Percentiles rank a stretch among this genome's conserved stretches.
Evolutionary conservation across 2,113 vertebrate species (phyloP).

Genomic region (Panthera uncia): DNA sequence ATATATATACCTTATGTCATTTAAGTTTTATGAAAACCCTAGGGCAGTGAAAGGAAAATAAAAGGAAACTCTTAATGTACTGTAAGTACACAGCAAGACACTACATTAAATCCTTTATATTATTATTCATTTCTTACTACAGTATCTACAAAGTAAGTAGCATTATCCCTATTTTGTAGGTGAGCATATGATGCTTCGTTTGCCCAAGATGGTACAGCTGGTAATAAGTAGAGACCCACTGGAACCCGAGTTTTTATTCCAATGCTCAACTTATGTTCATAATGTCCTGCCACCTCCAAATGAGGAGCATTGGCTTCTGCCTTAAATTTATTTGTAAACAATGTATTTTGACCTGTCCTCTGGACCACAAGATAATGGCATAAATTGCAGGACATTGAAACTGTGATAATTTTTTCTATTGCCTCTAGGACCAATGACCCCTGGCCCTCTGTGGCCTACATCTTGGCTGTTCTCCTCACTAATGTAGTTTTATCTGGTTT

Average conservation of each 20-base stretch:
- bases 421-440: not conserved
- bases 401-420: not conserved
- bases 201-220: not conserved
- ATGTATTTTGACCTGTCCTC: not conserved
- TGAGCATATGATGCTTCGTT: not conserved
- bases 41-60: constrained; percentile 24
- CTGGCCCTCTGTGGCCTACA: not conserved
- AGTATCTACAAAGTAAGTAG: not conserved
- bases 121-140: not conserved
- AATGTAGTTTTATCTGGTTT: not conserved
- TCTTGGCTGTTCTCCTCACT: not conserved
- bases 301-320: not conserved
- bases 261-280: not conserved
- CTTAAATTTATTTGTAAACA: constrained; percentile 2
- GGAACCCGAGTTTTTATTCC: not conserved
- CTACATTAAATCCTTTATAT: not conserved
- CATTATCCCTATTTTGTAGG: not conserved
- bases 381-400: not conserved
- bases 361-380: not conserved
- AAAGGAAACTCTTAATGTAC: not conserved
- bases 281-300: not conserved
- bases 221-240: not conserved
- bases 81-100: not conserved
- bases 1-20: not conserved
- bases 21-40: constrained; percentile 46